These are phyloP conservation scores for Plebejus argus DNA, from an alignment of 2,888 invertebrate genomes.

Conservation along the genomic window DNA sequence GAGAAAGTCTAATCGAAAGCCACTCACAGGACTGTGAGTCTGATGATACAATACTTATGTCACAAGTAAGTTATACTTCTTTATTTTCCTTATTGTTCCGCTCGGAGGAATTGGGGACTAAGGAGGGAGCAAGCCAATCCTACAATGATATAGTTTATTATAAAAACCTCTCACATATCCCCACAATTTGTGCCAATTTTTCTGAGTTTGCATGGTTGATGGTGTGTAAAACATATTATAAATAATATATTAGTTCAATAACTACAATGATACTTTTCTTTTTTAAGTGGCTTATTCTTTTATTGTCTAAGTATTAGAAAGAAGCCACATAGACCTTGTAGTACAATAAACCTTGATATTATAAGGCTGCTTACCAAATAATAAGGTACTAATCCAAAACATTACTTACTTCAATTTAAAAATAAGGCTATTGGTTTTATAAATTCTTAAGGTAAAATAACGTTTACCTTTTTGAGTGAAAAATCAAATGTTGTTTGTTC, in stretches of 20 bases:
- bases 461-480: too few relatives aligned
- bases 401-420: not conserved
- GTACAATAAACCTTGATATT: not conserved
- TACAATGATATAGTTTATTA: too few relatives aligned
- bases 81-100: not conserved
- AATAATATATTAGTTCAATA: not conserved
- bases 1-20: conserved; percentile 88
- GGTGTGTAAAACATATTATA: not conserved
- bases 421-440: not conserved
- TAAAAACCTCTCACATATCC: too few relatives aligned
- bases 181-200: too few relatives aligned
- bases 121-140: too few relatives aligned
- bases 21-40: conserved; percentile 86
- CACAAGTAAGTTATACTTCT: conserved; percentile 78
- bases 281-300: not conserved
- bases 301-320: not conserved
- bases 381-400: not conserved
- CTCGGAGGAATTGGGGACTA: too few relatives aligned
- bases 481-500: too few relatives aligned
- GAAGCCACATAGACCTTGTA: not conserved
- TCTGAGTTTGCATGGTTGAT: not conserved
- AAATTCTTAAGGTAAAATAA: not conserved
- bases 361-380: not conserved
- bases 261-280: not conserved
- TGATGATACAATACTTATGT: conserved; percentile 88